Evolutionary conservation across 2,113 vertebrate genomes (phyloP), one percentile per base, ranked within the genome.

Genomic region (Ibidorhyncha struthersii): DNA sequence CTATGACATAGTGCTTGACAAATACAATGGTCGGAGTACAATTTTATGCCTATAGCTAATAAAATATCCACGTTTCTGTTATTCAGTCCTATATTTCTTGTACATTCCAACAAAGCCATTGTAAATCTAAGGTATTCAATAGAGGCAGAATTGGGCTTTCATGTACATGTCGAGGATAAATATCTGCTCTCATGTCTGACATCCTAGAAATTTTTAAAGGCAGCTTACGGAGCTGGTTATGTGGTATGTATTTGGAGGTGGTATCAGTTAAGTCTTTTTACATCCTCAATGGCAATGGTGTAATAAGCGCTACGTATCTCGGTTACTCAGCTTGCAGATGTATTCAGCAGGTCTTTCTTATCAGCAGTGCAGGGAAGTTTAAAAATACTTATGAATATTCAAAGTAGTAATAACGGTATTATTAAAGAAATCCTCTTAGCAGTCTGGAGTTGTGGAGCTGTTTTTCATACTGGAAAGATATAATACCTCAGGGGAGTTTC

Each of bases 1-100:
- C 23, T 88, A 26, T 95, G 91, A 89, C 62, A 45, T 86, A 96
- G 84, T 92, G 43, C 50, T 86, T 67, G 77, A 67, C 52, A 91
- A 79, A 91, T 71, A 65, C 30, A 45, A 18, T 8, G 45, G 36
- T 76, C 3, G 1, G 17, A 76, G 36, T 74, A 53, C 43, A 45
- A 36, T 91, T 95, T 83, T 61, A 74, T 82, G 45, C 34, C 23
- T 80, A 11, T 17, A 78, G 41, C 40, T 79, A 61, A 71, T 14
- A 83, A 83, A 93, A 61, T 69, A 77, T 16, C 45, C 9, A 38
- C 14, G 32, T 36, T 86, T 85, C 30, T 89, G 5, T 71, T 85
- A 45, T 23, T 7, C 9, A 30, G 12, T 78, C 30, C 14, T 69
- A 2, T 30, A 47, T 83, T 92, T 43, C 30, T 82, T 94, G 12